Percentiles rank a stretch among this genome's conserved stretches.
These are phyloP conservation scores for Bergia sp. DNA, from an alignment of 92 coral and sea anemone genomes.

Conservation along the genomic window DNA sequence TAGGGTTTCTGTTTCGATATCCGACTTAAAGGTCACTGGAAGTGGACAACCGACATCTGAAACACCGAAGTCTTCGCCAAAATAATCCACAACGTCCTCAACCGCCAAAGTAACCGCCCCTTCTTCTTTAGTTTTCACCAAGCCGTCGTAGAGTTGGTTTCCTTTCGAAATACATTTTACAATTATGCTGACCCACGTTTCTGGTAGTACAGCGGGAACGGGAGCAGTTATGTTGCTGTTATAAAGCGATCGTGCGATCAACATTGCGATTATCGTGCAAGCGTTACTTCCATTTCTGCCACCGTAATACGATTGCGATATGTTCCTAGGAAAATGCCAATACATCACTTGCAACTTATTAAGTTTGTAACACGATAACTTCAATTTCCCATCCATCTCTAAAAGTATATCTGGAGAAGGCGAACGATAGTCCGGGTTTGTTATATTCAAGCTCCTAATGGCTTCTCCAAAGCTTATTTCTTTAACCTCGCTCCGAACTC, in stretches of 20 bases:
- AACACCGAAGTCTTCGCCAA: conserved; percentile 40
- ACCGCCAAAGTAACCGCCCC: conserved; percentile 53
- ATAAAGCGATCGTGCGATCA: conserved; percentile 53
- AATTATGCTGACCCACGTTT: conserved; percentile 48
- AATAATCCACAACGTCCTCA: conserved; percentile 54
- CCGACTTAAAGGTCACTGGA: conserved; percentile 58
- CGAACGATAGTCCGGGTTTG: conserved; percentile 30
- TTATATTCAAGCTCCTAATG: conserved; percentile 20
- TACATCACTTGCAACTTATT: conserved; percentile 34
- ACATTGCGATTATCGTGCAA: conserved; percentile 59
- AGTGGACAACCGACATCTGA: conserved; percentile 47
- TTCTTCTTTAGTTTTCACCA: conserved; percentile 43
- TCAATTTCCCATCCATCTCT: conserved; percentile 18
- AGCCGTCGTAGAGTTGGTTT: conserved; percentile 48
- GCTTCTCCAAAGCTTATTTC: conserved; percentile 33
- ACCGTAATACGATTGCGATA: conserved; percentile 58
- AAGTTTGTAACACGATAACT: conserved; percentile 35
- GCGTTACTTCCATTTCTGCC: conserved; percentile 64
- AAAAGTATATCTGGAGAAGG: conserved; percentile 36
- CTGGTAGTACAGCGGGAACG: conserved; percentile 28
- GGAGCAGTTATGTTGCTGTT: conserved; percentile 13
- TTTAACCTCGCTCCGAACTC: not conserved
- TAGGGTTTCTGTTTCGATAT: conserved; percentile 55
- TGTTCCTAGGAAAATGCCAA: conserved; percentile 60
- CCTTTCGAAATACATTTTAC: conserved; percentile 57